Evolutionary conservation across 2,888 invertebrate species (phyloP).

Genomic region (Lasioglossum lativentre): DNA sequence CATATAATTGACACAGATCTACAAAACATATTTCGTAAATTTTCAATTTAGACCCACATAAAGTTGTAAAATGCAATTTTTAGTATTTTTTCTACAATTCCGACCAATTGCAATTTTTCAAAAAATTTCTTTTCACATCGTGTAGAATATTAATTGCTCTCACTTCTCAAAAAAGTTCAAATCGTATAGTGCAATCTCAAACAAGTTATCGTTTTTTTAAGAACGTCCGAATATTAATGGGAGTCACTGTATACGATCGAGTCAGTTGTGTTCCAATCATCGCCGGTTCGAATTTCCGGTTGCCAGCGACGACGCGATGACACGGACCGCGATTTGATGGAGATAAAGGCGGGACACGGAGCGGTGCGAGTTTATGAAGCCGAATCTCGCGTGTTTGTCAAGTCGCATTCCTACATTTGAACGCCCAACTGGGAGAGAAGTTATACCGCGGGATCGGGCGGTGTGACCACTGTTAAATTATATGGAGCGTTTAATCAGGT

Average conservation of each 20-base stretch:
- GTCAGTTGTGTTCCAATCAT: background rate
- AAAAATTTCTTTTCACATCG: too few species aligned
- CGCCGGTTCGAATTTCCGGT: background rate
- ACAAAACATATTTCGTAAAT: too few species aligned
- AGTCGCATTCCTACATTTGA: constrained; percentile 38
- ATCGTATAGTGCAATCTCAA: too few species aligned
- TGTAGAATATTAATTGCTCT: too few species aligned
- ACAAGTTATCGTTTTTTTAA: too few species aligned
- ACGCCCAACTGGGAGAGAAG: constrained; percentile 39
- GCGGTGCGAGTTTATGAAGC: constrained; percentile 21
- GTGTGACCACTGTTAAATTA: constrained; percentile 59
- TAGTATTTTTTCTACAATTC: too few species aligned
- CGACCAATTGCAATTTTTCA: too few species aligned
- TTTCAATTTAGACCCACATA: too few species aligned
- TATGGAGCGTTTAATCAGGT: constrained; percentile 68
- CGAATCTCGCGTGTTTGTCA: constrained; percentile 27
- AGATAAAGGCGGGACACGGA: background rate
- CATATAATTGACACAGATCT: too few species aligned
- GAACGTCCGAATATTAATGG: too few species aligned
- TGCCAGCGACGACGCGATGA: background rate
- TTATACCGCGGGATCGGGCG: constrained; percentile 36
- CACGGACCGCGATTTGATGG: constrained; percentile 1
- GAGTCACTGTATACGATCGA: background rate
- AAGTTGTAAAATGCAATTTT: too few species aligned
- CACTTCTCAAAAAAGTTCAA: too few species aligned